Evolutionary conservation across 2,113 vertebrate species (phyloP).

Genomic region (Burhinus oedicnemus): DNA sequence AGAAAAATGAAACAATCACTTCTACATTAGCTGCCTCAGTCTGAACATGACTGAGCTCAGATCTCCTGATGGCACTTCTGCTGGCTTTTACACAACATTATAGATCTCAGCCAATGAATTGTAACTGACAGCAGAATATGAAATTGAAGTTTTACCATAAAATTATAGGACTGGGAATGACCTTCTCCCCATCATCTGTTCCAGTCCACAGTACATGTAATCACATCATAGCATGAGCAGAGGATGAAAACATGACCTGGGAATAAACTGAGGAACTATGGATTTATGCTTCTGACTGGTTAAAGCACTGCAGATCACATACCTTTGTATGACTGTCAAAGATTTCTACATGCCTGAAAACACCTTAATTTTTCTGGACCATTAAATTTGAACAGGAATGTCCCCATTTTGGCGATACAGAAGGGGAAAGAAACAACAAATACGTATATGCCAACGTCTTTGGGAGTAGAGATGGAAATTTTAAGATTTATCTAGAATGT

Average conservation of each 20-base stretch:
- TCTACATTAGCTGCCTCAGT: not conserved
- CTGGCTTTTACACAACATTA: not conserved
- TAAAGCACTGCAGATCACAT: not conserved
- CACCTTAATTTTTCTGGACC: not conserved
- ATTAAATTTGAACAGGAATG: not conserved
- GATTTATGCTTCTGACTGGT: not conserved
- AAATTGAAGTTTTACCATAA: not conserved
- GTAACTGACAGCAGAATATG: not conserved
- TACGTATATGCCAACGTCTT: rapidly evolving
- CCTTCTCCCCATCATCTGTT: not conserved
- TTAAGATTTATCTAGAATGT: not conserved
- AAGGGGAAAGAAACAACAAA: not conserved
- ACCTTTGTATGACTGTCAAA: not conserved
- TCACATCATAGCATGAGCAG: not conserved
- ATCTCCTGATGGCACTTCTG: not conserved
- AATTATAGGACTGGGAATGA: not conserved
- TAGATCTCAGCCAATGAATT: not conserved
- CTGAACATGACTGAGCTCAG: not conserved
- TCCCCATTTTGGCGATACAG: rapidly evolving
- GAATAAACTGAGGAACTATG: not conserved
- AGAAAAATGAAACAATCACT: not conserved
- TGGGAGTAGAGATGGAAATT: not conserved
- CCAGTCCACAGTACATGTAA: not conserved
- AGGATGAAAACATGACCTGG: not conserved
- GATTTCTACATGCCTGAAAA: not conserved